Conservation (phyloP, 2,797 vertebrate genomes). For the Cuniculus paca region DNA sequence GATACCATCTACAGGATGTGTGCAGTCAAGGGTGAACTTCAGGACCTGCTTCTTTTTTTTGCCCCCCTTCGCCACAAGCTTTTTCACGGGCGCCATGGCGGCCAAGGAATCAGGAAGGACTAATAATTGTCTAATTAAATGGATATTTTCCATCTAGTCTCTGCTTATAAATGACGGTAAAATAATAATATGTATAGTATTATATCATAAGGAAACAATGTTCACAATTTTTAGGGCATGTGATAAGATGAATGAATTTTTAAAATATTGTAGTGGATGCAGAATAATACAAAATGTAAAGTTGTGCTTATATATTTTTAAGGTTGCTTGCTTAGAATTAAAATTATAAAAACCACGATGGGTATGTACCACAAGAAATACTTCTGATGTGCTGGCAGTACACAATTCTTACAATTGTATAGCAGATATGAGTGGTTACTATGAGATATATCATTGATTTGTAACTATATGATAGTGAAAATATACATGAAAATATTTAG, state of each 20-base stretch:
- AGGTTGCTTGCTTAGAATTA: not conserved
- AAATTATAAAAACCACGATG: not conserved
- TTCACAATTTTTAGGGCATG: not conserved
- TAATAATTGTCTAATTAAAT: not conserved
- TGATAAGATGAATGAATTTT: not conserved
- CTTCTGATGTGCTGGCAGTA: not conserved
- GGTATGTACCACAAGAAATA: not conserved
- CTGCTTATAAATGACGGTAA: not conserved
- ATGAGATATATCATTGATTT: not conserved
- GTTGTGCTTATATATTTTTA: not conserved
- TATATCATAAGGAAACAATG: not conserved
- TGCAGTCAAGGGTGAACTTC: no score
- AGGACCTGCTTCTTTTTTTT: no score
- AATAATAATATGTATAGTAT: not conserved
- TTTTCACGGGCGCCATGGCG: no score
- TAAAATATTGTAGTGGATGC: not conserved
- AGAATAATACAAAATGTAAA: not conserved
- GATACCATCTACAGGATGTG: no score
- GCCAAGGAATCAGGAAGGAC: no score
- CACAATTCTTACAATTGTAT: not conserved
- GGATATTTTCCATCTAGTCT: not conserved
- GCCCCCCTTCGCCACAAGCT: no score
- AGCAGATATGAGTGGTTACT: not conserved
- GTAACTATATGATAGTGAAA: not conserved
- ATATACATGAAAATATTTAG: not conserved